Evolutionary conservation across 64 coral and sea anemone species (phyloP).

Genomic region (Catalaphyllia jardinei): DNA sequence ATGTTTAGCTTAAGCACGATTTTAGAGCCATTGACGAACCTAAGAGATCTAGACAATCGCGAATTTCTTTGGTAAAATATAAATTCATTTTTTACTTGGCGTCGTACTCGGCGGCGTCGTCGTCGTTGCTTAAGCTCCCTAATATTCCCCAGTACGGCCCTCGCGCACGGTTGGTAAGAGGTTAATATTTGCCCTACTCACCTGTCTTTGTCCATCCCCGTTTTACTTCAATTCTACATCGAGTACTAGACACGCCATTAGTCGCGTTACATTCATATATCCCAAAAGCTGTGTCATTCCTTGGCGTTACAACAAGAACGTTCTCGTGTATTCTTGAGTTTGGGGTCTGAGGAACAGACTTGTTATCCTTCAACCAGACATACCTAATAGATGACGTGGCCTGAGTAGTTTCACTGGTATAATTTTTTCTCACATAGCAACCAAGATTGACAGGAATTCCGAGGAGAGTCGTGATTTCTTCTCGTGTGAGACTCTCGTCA

Average conservation of each 20-base stretch:
- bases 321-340: neutral
- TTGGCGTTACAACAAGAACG: slow-evolving; percentile 30
- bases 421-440: slow-evolving; percentile 40
- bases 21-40: too few species aligned
- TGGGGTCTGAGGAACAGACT: neutral
- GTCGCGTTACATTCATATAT: slow-evolving; percentile 26
- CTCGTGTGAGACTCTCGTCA: slow-evolving; percentile 2
- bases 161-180: too few species aligned
- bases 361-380: slow-evolving; percentile 30
- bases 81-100: too few species aligned
- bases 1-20: too few species aligned
- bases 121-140: too few species aligned
- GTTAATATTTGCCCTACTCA: neutral
- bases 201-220: neutral
- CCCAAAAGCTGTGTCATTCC: slow-evolving; percentile 6
- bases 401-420: neutral
- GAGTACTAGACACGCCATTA: slow-evolving; percentile 18
- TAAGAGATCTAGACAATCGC: too few species aligned
- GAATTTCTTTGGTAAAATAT: too few species aligned
- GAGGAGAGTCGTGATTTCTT: neutral
- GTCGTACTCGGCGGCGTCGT: too few species aligned
- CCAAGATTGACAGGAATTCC: slow-evolving; percentile 21
- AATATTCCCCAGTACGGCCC: too few species aligned
- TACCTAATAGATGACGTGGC: neutral
- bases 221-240: neutral